Conservation (phyloP, 2,113 vertebrate genomes). For the Podarcis muralis region DNA sequence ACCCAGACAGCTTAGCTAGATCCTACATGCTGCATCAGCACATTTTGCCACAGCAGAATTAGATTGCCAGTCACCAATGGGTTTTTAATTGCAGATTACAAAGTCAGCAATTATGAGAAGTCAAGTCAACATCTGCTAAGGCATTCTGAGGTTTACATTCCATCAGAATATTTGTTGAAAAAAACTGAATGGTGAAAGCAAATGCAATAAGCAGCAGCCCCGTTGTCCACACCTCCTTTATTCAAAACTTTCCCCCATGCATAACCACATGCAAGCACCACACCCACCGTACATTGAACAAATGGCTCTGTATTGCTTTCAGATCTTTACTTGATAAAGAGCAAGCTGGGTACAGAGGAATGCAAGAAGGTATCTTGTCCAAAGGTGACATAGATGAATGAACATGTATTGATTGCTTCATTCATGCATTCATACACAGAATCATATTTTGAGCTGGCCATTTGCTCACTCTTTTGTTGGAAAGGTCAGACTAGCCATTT, state of each 20-base stretch:
- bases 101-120: neutral
- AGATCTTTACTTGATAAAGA: neutral
- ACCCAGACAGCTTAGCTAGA: neutral
- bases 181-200: slow-evolving; percentile 2
- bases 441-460: neutral
- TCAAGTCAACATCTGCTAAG: neutral
- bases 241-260: neutral
- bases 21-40: neutral
- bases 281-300: no score
- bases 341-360: neutral
- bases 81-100: neutral
- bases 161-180: slow-evolving; percentile 8
- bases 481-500: neutral
- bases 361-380: neutral
- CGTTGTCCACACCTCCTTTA: neutral
- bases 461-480: neutral
- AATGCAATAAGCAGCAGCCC: neutral
- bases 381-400: slow-evolving; percentile 19
- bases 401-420: neutral
- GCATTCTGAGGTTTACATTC: neutral
- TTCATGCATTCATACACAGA: neutral
- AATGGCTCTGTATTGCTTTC: neutral
- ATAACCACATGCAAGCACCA: neutral
- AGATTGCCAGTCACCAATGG: neutral
- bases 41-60: neutral